Evolutionary conservation across 2,113 vertebrate genomes (phyloP), one percentile per base, ranked within the genome.

Genomic region (Tenebrosternarchus preto): DNA sequence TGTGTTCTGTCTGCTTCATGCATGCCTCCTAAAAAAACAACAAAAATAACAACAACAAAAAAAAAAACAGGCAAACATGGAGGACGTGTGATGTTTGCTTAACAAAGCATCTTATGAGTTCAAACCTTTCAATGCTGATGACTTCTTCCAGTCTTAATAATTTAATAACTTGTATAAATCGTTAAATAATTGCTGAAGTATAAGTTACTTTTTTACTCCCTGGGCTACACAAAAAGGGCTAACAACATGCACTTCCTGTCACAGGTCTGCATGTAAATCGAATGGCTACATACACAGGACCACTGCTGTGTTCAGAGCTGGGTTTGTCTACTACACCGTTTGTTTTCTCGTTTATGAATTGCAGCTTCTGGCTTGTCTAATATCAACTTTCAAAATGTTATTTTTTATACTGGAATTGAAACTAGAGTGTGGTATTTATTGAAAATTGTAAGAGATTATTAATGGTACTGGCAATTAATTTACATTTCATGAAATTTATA

Each of bases 121-220:
- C 29, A 74, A 6, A 73, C 20, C 16, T 22, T 75, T 20, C 2
- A 56, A 20, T 36, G 20, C 75, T 31, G 46, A 19, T 69, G 43
- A 50, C 43, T 68, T 71, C 7, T 76, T 76, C 73, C 17, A 43
- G 64, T 66, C 1, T 74, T 5, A 24, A 66, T 56, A 31, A 17
- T 71, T 22, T 9, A 22, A 20, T 71, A 17, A 17, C 63, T 36
- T 19, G 57, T 12, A 39, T 27, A 8, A 60, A 59, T 39, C 33
- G 29, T 33, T 80, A 67, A 50, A 50, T 50, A 50, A 50, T 50
- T 50, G 43, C 43, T 50, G 43, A 15, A 50, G 1, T 5, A 43
- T 43, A 5, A 3, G 9, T 59, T 5, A 1, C 1, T 7, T 2
- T 24, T 7, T 22, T 24, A 5, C 25, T 11, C 29, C 72, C 43